Evolutionary conservation across 2,113 vertebrate genomes (phyloP), one percentile per base, ranked within the genome.

Genomic region (Apaloderma vittatum): DNA sequence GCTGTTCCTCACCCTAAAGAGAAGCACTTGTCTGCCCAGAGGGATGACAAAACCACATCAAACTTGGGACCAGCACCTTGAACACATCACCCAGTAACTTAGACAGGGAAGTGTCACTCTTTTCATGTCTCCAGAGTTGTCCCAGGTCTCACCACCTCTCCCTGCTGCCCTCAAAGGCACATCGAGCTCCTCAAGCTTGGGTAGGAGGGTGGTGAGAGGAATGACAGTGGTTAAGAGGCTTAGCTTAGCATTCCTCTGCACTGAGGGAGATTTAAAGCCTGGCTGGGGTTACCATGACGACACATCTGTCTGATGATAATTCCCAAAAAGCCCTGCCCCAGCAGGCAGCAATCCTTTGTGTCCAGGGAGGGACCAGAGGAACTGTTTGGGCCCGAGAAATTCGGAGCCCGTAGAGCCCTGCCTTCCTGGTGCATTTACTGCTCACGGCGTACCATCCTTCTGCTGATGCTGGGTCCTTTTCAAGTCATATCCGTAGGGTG

Each of bases 261-360:
- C 49, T 30, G 61, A 94, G 83, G 68, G 93, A 96, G 94, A 94
- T 96, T 92, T 96, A 94, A 80, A 97, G 95, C 89, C 96, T 95
- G 87, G 49, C 88, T 94, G 46, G 61, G 65, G 97, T 98, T 97
- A 93, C 98, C 94, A 97, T 97, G 96, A 88, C 90, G 8, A 97
- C 96, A 96, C 95, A 97, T 95, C 94, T 97, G 96, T 52, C 95
- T 94, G 92, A 89, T 54, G 93, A 94, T 86, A 97, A 97, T 95
- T 90, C 94, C 96, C 80, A 24, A 95, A 93, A 90, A 94, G 24
- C 72, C 26, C 78, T 77, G 63, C 43, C 92, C 61, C 59, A 70
- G 90, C 86, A 95, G 68, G 54, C 89, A 83, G 59, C 75, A 62
- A 78, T 52, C 22, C 48, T 95, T 93, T 93, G 70, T 92, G 57